Evolutionary conservation across 2,888 invertebrate genomes (phyloP).

Genomic region (Hedya salicella): DNA sequence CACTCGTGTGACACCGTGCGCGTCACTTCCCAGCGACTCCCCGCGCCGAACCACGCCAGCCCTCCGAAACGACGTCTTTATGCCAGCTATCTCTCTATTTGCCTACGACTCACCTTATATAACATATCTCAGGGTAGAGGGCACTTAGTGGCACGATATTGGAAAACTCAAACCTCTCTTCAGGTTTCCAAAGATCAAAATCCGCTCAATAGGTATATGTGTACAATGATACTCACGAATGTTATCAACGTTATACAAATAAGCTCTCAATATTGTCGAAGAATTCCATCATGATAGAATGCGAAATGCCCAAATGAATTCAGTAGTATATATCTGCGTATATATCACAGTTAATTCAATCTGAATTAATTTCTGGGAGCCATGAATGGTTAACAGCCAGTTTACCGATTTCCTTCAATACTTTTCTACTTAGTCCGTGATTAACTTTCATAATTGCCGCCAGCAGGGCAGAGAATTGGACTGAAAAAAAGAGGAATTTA

Average conservation of each 20-base stretch:
- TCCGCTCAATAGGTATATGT: slow-evolving; percentile 47
- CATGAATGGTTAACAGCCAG: slow-evolving; percentile 50
- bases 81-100: slow-evolving; percentile 76
- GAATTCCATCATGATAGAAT: slow-evolving; percentile 28
- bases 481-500: slow-evolving; percentile 66
- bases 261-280: slow-evolving; percentile 27
- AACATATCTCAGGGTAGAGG: slow-evolving; percentile 68
- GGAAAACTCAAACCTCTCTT: slow-evolving; percentile 68
- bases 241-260: slow-evolving; percentile 39
- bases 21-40: slow-evolving; percentile 50
- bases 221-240: slow-evolving; percentile 50
- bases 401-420: slow-evolving; percentile 58
- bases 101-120: slow-evolving; percentile 66
- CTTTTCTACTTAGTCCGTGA: slow-evolving; percentile 64
- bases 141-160: slow-evolving; percentile 75
- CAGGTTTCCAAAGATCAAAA: slow-evolving; percentile 46
- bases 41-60: slow-evolving; percentile 46
- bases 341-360: slow-evolving; percentile 40
- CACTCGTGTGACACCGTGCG: slow-evolving; percentile 77
- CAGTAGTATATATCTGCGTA: too few species aligned
- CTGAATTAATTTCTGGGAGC: slow-evolving; percentile 51
- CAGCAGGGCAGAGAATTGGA: slow-evolving; percentile 57
- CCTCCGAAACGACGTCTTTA: slow-evolving; percentile 77
- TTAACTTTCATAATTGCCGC: slow-evolving; percentile 65
- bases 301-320: not conserved